These are phyloP conservation scores for Strigops habroptila DNA, from an alignment of 2,113 vertebrate species.

Conservation along the genomic window DNA sequence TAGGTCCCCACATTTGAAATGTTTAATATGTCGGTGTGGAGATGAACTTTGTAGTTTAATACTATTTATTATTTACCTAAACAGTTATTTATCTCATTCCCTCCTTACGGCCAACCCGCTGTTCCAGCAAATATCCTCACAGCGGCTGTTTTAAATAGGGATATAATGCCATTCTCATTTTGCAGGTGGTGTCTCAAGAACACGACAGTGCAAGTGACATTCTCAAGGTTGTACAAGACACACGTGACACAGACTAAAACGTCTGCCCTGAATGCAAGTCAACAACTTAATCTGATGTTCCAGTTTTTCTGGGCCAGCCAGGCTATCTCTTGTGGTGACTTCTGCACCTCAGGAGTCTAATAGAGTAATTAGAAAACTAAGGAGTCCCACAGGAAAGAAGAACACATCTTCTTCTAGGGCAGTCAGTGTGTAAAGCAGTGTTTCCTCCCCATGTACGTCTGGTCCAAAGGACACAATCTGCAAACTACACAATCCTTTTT, in stretches of 20 bases:
- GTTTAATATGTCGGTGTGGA: not conserved
- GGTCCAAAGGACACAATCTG: not conserved
- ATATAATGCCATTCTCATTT: not conserved
- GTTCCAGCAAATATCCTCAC: not conserved
- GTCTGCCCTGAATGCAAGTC: not conserved
- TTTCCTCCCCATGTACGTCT: not conserved
- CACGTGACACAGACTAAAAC: not conserved
- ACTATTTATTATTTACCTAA: not conserved
- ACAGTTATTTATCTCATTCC: not conserved
- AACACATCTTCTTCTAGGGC: not conserved
- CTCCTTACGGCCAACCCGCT: not conserved
- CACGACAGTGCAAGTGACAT: not conserved
- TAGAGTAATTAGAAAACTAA: not conserved
- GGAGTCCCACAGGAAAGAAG: not conserved
- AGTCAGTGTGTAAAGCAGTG: not conserved
- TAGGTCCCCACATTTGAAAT: not conserved
- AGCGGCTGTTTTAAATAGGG: not conserved
- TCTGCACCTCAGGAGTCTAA: not conserved
- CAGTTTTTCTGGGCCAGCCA: not conserved
- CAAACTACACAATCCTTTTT: not conserved
- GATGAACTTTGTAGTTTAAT: not conserved
- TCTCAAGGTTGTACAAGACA: not conserved
- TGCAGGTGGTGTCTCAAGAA: not conserved
- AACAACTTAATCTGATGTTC: not conserved
- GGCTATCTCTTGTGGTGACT: not conserved